A percentile compares a stretch with the other conserved stretches of the same genome.
Conservation (phyloP, 2,113 vertebrate species). For the rat (Rattus norvegicus) region GRCr8 NC_086036.1:73471001-73471500, state of each 20-base stretch:
- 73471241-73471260: slow-evolving; percentile 48
- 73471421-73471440: neutral
- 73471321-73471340: neutral
- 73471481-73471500: neutral
- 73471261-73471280: neutral
- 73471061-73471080: neutral
- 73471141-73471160: neutral
- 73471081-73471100: neutral
- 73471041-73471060: neutral
- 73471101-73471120: neutral
- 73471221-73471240: slow-evolving; percentile 27
- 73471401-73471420: slow-evolving; percentile 22
- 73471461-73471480: neutral
- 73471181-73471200: neutral
- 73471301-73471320: slow-evolving; percentile 9
- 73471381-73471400: slow-evolving; percentile 23
- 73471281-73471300: slow-evolving; percentile 34
- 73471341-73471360: slow-evolving; percentile 41
- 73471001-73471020: neutral
- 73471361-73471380: slow-evolving; percentile 28
- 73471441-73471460: neutral
- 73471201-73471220: slow-evolving; percentile 36
- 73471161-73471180: neutral
- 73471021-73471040: neutral
- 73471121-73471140: neutral